Percentiles rank a stretch among this genome's conserved stretches.
Conservation (phyloP, 1,140 invertebrate genomes). For the Manduca sexta region DNA sequence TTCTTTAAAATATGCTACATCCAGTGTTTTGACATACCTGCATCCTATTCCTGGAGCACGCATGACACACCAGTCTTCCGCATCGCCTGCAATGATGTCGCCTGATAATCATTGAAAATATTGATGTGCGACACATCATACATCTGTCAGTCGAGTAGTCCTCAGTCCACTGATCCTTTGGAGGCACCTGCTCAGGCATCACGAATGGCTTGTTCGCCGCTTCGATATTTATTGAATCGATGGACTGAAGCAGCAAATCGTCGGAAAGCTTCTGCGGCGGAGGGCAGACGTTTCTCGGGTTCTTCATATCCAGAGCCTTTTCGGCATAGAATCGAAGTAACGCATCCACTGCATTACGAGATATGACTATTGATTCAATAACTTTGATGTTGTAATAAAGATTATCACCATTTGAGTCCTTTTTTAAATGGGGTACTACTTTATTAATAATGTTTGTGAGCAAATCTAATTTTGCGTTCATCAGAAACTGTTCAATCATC, state of each 20-base stretch:
- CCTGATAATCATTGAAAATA: conserved; percentile 89
- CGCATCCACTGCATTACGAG: conserved; percentile 76
- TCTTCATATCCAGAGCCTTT: conserved; percentile 82
- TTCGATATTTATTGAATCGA: conserved; percentile 73
- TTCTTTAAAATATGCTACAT: neutral
- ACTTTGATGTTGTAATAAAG: conserved; percentile 68
- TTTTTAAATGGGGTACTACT: conserved; percentile 56
- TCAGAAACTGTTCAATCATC: conserved; percentile 83
- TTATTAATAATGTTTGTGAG: conserved; percentile 74
- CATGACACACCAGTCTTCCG: conserved; percentile 86
- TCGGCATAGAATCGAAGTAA: conserved; percentile 81
- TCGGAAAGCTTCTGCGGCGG: conserved; percentile 61
- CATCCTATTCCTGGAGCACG: conserved; percentile 84
- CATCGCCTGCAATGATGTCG: conserved; percentile 91
- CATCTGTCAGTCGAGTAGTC: conserved; percentile 79
- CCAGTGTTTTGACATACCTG: conserved; percentile 67
- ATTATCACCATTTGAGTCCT: conserved; percentile 59
- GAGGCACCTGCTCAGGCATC: conserved; percentile 78
- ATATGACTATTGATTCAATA: conserved; percentile 58
- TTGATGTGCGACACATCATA: conserved; percentile 81
- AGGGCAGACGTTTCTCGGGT: conserved; percentile 49
- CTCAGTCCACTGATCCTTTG: conserved; percentile 79
- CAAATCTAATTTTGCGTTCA: conserved; percentile 83
- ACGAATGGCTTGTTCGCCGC: conserved; percentile 74
- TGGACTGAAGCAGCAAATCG: conserved; percentile 65